Evolutionary conservation across 1,140 invertebrate species (phyloP).

Genomic region (Stenopsyche tienmushanensis): DNA sequence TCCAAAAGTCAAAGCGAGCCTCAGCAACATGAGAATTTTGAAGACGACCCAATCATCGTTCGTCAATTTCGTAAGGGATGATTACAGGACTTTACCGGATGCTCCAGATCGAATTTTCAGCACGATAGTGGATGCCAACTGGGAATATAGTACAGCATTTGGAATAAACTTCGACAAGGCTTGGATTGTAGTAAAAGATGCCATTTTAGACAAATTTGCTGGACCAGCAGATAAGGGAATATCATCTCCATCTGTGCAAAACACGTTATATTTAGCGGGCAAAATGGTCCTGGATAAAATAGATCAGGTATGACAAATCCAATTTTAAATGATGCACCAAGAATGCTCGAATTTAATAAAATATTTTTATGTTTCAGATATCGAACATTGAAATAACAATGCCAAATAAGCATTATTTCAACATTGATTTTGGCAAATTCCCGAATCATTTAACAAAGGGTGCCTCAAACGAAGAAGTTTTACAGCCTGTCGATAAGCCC

Average conservation of each 20-base stretch:
- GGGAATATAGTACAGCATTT: conserved; percentile 65
- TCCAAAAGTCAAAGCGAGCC: conserved; percentile 59
- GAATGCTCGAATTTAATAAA: not conserved
- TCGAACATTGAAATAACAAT: conserved; percentile 69
- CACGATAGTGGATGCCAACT: conserved; percentile 69
- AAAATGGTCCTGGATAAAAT: conserved; percentile 65
- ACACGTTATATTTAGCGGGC: conserved; percentile 71
- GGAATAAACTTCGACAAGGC: conserved; percentile 66
- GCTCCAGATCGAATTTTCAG: conserved; percentile 71
- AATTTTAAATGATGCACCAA: conserved; percentile 17
- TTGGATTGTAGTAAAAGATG: conserved; percentile 67
- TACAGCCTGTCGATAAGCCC: conserved; percentile 72
- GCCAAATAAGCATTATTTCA: conserved; percentile 79
- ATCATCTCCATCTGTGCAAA: conserved; percentile 73
- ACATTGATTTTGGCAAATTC: conserved; percentile 71
- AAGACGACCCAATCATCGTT: conserved; percentile 79
- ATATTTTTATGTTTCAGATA: conserved; percentile 54
- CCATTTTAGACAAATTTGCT: conserved; percentile 71
- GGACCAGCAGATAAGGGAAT: conserved; percentile 66
- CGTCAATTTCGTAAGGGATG: conserved; percentile 73
- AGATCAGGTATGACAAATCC: conserved; percentile 54
- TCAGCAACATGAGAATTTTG: conserved; percentile 67
- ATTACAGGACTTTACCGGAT: conserved; percentile 71
- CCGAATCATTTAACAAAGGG: conserved; percentile 59
- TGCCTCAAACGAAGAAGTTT: conserved; percentile 66